Percentiles rank a stretch among this genome's conserved stretches.
Conservation (phyloP, 2,797 vertebrate genomes). For the Alauda arvensis region DNA sequence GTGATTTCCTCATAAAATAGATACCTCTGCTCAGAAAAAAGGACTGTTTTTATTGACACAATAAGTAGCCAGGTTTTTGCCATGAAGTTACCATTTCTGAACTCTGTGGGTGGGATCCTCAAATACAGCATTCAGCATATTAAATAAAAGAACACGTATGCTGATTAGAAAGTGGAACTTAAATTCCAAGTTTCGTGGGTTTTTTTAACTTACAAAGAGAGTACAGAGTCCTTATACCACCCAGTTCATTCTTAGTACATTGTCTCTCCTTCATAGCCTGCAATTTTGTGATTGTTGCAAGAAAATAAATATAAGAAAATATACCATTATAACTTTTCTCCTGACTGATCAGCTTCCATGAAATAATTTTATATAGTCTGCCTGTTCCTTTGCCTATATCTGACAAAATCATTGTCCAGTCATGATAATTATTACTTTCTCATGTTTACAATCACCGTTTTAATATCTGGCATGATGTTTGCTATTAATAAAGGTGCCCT, state of each 20-base stretch:
- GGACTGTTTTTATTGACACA: background rate
- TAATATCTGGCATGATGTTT: background rate
- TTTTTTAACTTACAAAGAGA: constrained; percentile 5
- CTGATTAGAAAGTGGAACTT: background rate
- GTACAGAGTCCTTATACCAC: constrained; percentile 23
- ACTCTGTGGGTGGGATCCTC: background rate
- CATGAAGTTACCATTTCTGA: background rate
- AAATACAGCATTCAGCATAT: background rate
- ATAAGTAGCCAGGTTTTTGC: background rate
- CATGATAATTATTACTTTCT: background rate
- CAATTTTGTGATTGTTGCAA: constrained; percentile 25
- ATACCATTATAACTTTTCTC: background rate
- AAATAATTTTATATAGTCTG: background rate
- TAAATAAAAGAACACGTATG: background rate
- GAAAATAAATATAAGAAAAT: constrained; percentile 34
- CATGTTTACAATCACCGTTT: background rate
- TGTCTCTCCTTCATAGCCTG: constrained; percentile 7
- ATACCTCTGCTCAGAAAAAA: background rate
- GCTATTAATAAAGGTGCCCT: background rate
- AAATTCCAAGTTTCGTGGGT: background rate
- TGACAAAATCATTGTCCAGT: background rate
- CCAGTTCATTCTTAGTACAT: constrained; percentile 12
- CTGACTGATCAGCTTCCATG: background rate
- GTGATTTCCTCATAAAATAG: background rate
- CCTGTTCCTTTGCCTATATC: background rate